Percentiles rank a stretch among this genome's conserved stretches.
phyloP scores from a whole-genome alignment of 2,113 vertebrate genomes.

The Mola mola region DNA sequence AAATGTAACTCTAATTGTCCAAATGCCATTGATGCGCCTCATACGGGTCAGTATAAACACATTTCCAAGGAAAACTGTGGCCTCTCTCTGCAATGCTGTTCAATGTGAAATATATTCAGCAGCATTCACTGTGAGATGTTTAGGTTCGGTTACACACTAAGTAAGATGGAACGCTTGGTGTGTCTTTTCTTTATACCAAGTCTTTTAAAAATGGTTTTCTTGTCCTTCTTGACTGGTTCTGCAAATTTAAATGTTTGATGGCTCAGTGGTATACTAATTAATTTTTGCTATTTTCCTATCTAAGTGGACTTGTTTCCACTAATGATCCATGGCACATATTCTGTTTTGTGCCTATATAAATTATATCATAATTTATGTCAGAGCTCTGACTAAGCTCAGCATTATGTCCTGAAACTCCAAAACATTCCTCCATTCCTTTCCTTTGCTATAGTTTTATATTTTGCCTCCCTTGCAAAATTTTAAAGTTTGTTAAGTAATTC shows the following conservation, averaged over 20 bases:
- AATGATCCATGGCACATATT: conserved; percentile 21
- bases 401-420: too few relatives aligned
- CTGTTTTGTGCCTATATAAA: background rate
- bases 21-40: background rate
- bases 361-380: too few relatives aligned
- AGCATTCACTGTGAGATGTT: conserved; percentile 1
- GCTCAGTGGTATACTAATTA: conserved; percentile 56
- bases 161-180: conserved; percentile 37
- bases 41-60: background rate
- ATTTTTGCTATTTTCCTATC: conserved; percentile 48
- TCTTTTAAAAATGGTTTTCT: conserved; percentile 43
- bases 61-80: background rate
- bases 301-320: conserved; percentile 24
- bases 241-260: conserved; percentile 55
- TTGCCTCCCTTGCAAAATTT: too few relatives aligned
- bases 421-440: too few relatives aligned
- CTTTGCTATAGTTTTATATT: too few relatives aligned
- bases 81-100: background rate
- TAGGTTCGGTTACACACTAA: conserved; percentile 7
- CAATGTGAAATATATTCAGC: conserved; percentile 21
- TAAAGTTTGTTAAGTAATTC: too few relatives aligned
- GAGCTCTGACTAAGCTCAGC: too few relatives aligned
- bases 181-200: conserved; percentile 50
- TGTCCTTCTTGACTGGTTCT: conserved; percentile 34
- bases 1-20: background rate